Conservation (phyloP, 2,113 vertebrate genomes). For the Arothron firmamentum region DNA sequence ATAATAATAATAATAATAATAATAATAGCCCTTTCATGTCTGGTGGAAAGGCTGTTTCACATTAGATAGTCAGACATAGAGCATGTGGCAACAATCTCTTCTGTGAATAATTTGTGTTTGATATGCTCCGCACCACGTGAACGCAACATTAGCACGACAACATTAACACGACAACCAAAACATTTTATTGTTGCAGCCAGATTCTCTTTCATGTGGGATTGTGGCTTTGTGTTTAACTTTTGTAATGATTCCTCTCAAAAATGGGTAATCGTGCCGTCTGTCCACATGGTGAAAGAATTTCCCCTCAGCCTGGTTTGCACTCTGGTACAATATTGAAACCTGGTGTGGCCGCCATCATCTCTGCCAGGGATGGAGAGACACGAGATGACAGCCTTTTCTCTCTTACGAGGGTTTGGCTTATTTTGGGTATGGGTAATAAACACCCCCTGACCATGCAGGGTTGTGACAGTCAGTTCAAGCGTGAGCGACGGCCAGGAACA, state of each 20-base stretch:
- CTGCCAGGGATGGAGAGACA: slow-evolving; percentile 33
- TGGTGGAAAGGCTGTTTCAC: too few species aligned
- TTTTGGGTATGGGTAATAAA: slow-evolving; percentile 9
- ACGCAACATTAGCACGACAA: slow-evolving; percentile 12
- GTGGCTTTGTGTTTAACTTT: slow-evolving; percentile 11
- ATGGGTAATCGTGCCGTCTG: slow-evolving; percentile 4
- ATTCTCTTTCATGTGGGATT: slow-evolving; percentile 31
- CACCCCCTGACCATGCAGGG: too few species aligned
- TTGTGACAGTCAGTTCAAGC: too few species aligned
- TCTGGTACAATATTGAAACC: too few species aligned
- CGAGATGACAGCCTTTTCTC: background rate
- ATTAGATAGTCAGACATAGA: too few species aligned
- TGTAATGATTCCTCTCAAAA: slow-evolving; percentile 3
- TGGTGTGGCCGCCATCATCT: background rate
- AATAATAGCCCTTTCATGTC: too few species aligned
- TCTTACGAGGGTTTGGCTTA: too few species aligned
- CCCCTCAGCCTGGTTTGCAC: slow-evolving; percentile 5
- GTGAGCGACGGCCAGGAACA: background rate
- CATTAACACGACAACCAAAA: slow-evolving; percentile 9
- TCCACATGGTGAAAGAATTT: slow-evolving; percentile 9
- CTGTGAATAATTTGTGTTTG: too few species aligned
- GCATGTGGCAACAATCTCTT: too few species aligned
- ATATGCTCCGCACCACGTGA: slow-evolving; percentile 16
- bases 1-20: too few species aligned
- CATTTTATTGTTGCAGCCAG: slow-evolving; percentile 3